These are phyloP conservation scores for Anoplophora glabripennis DNA, from an alignment of 1,140 invertebrate species.

Conservation along the genomic window DNA sequence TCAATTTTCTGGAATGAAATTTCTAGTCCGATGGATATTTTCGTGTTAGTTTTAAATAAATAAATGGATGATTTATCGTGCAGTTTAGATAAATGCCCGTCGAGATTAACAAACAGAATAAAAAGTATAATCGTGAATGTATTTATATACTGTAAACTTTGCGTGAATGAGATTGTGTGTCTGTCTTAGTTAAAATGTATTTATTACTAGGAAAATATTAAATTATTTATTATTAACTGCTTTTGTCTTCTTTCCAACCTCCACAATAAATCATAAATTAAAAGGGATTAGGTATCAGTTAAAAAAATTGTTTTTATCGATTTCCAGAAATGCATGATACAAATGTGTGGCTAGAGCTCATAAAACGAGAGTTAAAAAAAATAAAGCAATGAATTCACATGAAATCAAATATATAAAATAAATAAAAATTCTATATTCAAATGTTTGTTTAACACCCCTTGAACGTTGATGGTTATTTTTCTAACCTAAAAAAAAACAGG, in stretches of 20 bases:
- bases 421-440: no score
- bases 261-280: no score
- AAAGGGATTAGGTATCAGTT: no score
- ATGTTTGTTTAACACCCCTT: no score
- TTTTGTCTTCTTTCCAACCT: conserved; percentile 2
- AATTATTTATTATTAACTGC: conserved; percentile 28
- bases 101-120: conserved; percentile 27
- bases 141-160: conserved; percentile 26
- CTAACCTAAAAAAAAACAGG: no score
- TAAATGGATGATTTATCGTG: conserved; percentile 8
- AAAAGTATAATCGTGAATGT: conserved; percentile 26
- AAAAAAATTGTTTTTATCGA: no score
- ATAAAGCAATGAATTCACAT: no score
- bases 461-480: no score
- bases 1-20: neutral
- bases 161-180: conserved; percentile 18
- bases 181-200: conserved; percentile 24
- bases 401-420: no score
- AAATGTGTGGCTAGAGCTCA: no score
- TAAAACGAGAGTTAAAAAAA: no score
- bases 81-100: conserved; percentile 1
- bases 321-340: no score
- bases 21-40: conserved; percentile 8
- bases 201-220: conserved; percentile 30
- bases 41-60: conserved; percentile 12